Conservation (phyloP, 92 coral and sea anemone genomes). For the Hydrozoanthus gracilis region DNA sequence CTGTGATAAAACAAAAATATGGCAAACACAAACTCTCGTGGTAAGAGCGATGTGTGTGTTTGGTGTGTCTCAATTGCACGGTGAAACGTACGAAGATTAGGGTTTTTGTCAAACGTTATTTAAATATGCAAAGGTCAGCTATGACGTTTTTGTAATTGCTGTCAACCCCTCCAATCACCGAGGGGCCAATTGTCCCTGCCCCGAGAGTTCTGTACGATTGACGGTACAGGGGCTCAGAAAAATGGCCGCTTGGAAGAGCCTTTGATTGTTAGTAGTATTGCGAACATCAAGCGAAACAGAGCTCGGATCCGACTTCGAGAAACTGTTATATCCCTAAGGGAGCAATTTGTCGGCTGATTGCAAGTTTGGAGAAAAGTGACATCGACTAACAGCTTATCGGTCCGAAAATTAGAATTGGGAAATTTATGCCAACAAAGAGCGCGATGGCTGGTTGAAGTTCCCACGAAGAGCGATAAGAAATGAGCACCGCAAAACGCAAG, state of each 20-base stretch:
- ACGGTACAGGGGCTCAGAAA: conserved; percentile 33
- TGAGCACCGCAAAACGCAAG: conserved; percentile 91
- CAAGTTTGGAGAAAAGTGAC: conserved; percentile 28
- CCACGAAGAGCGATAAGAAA: conserved; percentile 53
- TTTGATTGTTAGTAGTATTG: conserved; percentile 18
- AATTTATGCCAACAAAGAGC: conserved; percentile 38
- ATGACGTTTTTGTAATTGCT: conserved; percentile 82
- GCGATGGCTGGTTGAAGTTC: conserved; percentile 51
- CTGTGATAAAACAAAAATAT: conserved; percentile 14
- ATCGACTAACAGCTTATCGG: conserved; percentile 35
- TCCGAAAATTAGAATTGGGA: conserved; percentile 36
- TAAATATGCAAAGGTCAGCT: conserved; percentile 80
- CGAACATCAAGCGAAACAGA: conserved; percentile 1
- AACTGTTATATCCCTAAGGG: conserved; percentile 25
- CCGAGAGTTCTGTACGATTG: conserved; percentile 67
- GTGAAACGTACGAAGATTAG: conserved; percentile 30
- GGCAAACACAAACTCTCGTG: conserved; percentile 8
- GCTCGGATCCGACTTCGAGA: conserved; percentile 14
- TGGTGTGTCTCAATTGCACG: conserved; percentile 18
- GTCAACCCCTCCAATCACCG: conserved; percentile 74
- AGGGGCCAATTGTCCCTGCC: conserved; percentile 73
- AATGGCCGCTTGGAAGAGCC: conserved; percentile 41
- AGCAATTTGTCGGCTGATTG: conserved; percentile 18
- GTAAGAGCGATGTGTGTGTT: not conserved
- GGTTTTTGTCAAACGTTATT: conserved; percentile 48